Conservation (phyloP, 2,888 invertebrate genomes). For the Drosophila phalerata region DNA sequence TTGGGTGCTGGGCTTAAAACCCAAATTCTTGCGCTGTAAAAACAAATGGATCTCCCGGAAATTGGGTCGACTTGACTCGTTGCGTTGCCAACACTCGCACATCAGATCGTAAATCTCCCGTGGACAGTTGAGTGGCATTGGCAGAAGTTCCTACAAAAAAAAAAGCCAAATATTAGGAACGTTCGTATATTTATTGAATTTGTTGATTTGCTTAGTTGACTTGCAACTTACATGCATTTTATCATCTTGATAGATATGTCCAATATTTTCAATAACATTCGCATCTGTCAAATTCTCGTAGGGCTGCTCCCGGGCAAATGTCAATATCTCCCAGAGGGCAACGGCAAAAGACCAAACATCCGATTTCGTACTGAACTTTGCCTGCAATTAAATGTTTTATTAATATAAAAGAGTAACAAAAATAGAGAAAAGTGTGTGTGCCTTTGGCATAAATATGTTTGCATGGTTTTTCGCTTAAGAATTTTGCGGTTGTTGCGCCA, state of each 20-base stretch:
- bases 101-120: slow-evolving; percentile 94
- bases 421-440: background rate
- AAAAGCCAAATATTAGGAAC: slow-evolving; percentile 18
- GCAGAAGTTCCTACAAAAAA: slow-evolving; percentile 88
- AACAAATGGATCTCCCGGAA: slow-evolving; percentile 95
- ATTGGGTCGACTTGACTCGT: slow-evolving; percentile 91
- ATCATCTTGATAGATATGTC: slow-evolving; percentile 91
- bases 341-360: slow-evolving; percentile 96
- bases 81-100: slow-evolving; percentile 94
- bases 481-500: slow-evolving; percentile 54
- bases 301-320: slow-evolving; percentile 93
- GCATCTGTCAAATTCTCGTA: slow-evolving; percentile 92
- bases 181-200: background rate
- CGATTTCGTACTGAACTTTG: slow-evolving; percentile 92
- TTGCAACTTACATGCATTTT: slow-evolving; percentile 88
- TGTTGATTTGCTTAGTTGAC: slow-evolving; percentile 16
- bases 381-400: slow-evolving; percentile 86
- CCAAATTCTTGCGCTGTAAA: slow-evolving; percentile 91
- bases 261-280: slow-evolving; percentile 93
- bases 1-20: slow-evolving; percentile 84
- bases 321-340: slow-evolving; percentile 94
- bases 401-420: slow-evolving; percentile 6
- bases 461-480: slow-evolving; percentile 58
- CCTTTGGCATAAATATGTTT: slow-evolving; percentile 43
- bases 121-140: slow-evolving; percentile 91